A percentile compares a stretch with the other conserved stretches of the same genome.
Evolutionary conservation across 2,888 invertebrate genomes (phyloP).

Genomic region (Chrysolina haemoptera): DNA sequence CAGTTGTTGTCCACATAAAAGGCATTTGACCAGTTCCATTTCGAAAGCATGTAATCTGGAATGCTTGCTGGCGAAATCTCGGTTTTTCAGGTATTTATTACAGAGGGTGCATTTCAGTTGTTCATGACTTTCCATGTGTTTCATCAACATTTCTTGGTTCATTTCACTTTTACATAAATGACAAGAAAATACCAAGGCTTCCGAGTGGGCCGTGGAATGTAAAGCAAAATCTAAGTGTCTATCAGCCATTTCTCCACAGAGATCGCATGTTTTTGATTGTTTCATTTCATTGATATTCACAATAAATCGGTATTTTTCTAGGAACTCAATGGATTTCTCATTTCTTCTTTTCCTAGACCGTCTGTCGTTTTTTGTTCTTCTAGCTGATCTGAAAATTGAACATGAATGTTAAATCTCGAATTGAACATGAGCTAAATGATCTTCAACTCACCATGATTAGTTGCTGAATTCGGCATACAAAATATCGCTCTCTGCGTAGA

Average conservation of each 20-base stretch:
- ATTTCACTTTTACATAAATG: constrained; percentile 61
- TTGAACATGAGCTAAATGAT: neutral
- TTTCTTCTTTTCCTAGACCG: neutral
- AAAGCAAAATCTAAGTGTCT: constrained; percentile 53
- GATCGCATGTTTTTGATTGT: neutral
- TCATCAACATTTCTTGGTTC: constrained; percentile 52
- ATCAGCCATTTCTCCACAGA: neutral
- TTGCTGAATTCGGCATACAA: no score
- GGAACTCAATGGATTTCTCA: neutral
- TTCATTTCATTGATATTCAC: neutral
- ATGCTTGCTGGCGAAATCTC: constrained; percentile 53
- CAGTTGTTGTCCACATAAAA: constrained; percentile 59
- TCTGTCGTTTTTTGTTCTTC: neutral
- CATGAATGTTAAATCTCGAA: neutral
- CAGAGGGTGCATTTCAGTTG: constrained; percentile 46
- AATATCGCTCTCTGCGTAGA: no score
- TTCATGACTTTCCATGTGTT: constrained; percentile 54
- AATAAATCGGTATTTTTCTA: neutral
- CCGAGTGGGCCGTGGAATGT: constrained; percentile 61
- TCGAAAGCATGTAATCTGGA: constrained; percentile 57
- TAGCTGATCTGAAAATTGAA: constrained; percentile 2
- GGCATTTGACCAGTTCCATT: constrained; percentile 56
- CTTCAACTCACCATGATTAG: no score
- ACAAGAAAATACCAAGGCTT: constrained; percentile 60
- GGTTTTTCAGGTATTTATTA: constrained; percentile 54